phyloP scores from a whole-genome alignment of 2,888 invertebrate species.

The Dexiosoma caninum region DNA sequence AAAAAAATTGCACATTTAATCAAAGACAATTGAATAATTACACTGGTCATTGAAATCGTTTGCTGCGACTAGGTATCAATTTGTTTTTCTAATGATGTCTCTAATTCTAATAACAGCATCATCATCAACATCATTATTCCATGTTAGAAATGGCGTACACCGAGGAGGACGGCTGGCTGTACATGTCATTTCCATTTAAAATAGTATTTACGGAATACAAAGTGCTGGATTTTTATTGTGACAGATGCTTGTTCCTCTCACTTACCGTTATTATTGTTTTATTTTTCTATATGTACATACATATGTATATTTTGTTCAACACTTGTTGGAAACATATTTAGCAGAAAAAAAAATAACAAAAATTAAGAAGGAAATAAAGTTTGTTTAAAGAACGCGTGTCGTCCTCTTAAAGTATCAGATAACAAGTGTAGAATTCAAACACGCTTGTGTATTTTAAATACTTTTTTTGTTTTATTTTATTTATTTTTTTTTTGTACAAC shows the following conservation, averaged over 20 bases:
- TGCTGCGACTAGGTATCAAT: conserved; percentile 27
- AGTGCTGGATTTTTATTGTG: conserved; percentile 5
- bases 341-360: neutral
- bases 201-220: neutral
- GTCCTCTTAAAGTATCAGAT: conserved; percentile 58
- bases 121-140: conserved; percentile 10
- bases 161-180: conserved; percentile 25
- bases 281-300: neutral
- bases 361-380: conserved; percentile 52
- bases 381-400: conserved; percentile 52
- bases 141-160: conserved; percentile 52
- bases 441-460: conserved; percentile 32
- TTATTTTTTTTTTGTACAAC: neutral
- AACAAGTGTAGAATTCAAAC: conserved; percentile 42
- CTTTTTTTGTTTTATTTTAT: neutral
- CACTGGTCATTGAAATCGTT: conserved; percentile 35
- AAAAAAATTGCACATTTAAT: conserved; percentile 73
- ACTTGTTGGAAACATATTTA: conserved; percentile 46
- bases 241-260: conserved; percentile 51
- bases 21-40: conserved; percentile 73
- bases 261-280: conserved; percentile 43
- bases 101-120: conserved; percentile 30
- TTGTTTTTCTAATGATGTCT: conserved; percentile 31
- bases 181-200: conserved; percentile 27
- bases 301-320: neutral